Evolutionary conservation across 2,797 vertebrate genomes (phyloP).

Genomic region (Ambastaia sidthimunki): DNA sequence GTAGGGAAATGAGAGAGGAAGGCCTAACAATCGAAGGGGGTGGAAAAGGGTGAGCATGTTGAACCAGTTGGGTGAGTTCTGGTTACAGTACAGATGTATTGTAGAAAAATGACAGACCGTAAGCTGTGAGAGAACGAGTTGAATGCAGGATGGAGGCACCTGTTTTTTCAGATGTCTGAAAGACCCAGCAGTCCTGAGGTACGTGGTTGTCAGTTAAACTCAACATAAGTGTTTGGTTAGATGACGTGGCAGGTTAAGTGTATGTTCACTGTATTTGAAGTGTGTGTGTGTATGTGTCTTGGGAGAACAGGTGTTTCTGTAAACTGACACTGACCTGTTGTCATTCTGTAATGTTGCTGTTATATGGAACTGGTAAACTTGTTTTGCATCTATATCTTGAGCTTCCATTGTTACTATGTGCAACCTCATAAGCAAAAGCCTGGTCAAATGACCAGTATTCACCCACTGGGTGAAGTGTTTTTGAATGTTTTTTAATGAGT

Average conservation of each 20-base stretch:
- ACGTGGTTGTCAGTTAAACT: slow-evolving; percentile 25
- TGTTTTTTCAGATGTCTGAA: slow-evolving; percentile 33
- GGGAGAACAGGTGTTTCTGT: slow-evolving; percentile 76
- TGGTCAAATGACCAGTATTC: background rate
- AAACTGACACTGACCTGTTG: slow-evolving; percentile 71
- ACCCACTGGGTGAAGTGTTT: background rate
- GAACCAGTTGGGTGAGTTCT: slow-evolving; percentile 81
- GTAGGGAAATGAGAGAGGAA: slow-evolving; percentile 57
- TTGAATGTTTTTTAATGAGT: slow-evolving; percentile 30
- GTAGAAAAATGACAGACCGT: slow-evolving; percentile 71
- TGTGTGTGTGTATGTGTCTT: slow-evolving; percentile 21
- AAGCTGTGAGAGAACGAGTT: slow-evolving; percentile 50
- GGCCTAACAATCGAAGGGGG: slow-evolving; percentile 56
- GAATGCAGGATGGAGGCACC: slow-evolving; percentile 8
- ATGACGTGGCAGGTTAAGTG: background rate
- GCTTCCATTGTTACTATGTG: background rate
- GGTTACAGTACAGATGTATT: slow-evolving; percentile 72
- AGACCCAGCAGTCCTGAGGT: slow-evolving; percentile 28
- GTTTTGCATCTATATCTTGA: background rate
- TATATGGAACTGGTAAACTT: slow-evolving; percentile 9
- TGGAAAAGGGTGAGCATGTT: slow-evolving; percentile 62
- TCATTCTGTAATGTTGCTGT: slow-evolving; percentile 16
- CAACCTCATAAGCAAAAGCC: background rate
- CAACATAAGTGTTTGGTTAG: background rate
- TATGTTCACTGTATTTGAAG: slow-evolving; percentile 18